A percentile compares a stretch with the other conserved stretches of the same genome.
These are phyloP conservation scores for Ladona fulva DNA, from an alignment of 1,140 invertebrate genomes.

Conservation along the genomic window DNA sequence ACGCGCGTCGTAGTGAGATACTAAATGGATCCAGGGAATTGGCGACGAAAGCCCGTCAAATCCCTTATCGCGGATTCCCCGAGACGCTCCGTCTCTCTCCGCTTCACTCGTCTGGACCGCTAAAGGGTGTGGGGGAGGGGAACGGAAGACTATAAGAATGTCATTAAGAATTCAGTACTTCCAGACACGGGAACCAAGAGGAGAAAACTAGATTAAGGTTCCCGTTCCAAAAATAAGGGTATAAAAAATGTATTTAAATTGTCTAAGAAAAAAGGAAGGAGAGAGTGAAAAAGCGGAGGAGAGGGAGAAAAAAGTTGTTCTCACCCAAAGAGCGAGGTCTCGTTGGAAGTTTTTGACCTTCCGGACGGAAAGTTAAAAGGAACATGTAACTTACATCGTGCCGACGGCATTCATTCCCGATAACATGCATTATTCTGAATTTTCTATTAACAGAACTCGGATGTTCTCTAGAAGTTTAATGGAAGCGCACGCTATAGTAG, in stretches of 20 bases:
- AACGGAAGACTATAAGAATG: not conserved
- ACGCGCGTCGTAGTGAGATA: too few relatives aligned
- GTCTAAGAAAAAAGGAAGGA: not conserved
- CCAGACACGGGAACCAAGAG: not conserved
- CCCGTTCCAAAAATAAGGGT: not conserved
- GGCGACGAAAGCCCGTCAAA: too few relatives aligned
- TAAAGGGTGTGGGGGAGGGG: not conserved
- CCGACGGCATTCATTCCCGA: too few relatives aligned
- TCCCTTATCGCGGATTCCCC: too few relatives aligned
- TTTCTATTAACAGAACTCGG: too few relatives aligned
- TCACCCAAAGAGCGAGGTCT: not conserved
- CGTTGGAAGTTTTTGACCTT: not conserved
- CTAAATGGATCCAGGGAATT: too few relatives aligned
- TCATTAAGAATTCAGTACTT: slow-evolving; percentile 2
- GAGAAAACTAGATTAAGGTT: slow-evolving; percentile 1
- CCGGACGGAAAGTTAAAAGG: not conserved
- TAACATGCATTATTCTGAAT: too few relatives aligned
- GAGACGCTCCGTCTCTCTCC: too few relatives aligned
- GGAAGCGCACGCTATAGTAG: too few relatives aligned
- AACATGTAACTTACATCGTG: too few relatives aligned
- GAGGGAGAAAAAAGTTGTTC: not conserved
- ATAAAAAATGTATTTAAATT: not conserved
- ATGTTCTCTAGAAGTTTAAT: too few relatives aligned
- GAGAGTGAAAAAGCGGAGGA: not conserved
- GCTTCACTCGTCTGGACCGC: too few relatives aligned